Evolutionary conservation across 2,113 vertebrate species (phyloP), one percentile per base, ranked within the genome.

Genomic region (Hipposideros armiger): DNA sequence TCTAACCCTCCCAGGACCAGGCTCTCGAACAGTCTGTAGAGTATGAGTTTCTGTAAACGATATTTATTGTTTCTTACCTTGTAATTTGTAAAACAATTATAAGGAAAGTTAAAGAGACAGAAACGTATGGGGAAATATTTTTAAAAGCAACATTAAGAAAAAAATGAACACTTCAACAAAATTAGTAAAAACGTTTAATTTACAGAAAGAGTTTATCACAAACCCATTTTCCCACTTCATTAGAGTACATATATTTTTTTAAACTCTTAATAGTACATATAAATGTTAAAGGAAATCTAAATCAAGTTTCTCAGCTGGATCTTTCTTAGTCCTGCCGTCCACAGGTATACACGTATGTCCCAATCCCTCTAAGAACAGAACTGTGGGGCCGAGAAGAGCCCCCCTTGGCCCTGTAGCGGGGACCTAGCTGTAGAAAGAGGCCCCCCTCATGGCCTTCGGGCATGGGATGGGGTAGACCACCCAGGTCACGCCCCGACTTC

Each of bases 381-480:
- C 28, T 0, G 0, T 20, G 20, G n/a, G 50, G 26, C 2, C 40
- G 20, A 11, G n/a, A 20, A 11, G 19, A 30, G 3, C 4, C 60
- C 15, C 10, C 73, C n/a, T 4, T 0, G 9, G 7, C 7, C 36
- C 9, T 0, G 0, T 1, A 6, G 60, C 17, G 26, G 40, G 19
- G 70, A 2, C 19, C 6, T 0, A 15, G 5, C 82, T 28, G 0
- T 6, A 7, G 10, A 4, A 4, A 0, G 28, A 89, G 60, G 0
- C 8, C 22, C 32, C 58, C 54, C 24, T 28, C 1, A 0, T 3
- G 52, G 40, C 30, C 54, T 50, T 20, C 2, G 1, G 32, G 58
- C 47, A 5, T 11, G 58, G 32, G 32, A 15, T 7, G 2, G n/a
- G 4, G 1, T 26, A 36, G 67, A 42, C 4, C 42, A 3, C 26